Conservation (phyloP, 2,888 invertebrate species). For the Heliconius aoede region DNA sequence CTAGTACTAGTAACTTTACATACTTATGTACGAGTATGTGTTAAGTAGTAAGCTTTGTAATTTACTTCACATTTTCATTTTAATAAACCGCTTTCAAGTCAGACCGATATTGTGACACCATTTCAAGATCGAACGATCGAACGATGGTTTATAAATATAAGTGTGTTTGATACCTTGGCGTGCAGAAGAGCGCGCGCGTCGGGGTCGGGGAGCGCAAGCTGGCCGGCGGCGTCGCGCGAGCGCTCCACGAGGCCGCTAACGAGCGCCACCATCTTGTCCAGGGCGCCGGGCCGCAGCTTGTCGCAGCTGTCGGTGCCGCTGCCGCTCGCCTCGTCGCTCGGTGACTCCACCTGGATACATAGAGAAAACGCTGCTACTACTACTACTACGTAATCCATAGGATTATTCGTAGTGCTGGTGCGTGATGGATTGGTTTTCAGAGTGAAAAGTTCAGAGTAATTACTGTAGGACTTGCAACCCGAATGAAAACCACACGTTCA, state of each 20-base stretch:
- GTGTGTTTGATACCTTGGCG: conserved; percentile 86
- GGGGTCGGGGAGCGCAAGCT: conserved; percentile 88
- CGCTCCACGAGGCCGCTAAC: conserved; percentile 95
- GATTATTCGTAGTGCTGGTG: background rate
- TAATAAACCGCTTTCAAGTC: too few species aligned
- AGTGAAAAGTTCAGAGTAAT: too few species aligned
- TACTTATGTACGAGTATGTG: too few species aligned
- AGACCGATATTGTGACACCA: too few species aligned
- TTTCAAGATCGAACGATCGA: too few species aligned
- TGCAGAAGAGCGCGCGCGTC: conserved; percentile 93
- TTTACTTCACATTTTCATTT: too few species aligned
- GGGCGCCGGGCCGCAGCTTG: conserved; percentile 93
- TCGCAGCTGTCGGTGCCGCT: conserved; percentile 74
- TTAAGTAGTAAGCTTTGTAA: too few species aligned
- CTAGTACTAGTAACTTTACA: too few species aligned
- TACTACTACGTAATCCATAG: too few species aligned
- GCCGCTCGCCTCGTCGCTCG: conserved; percentile 80
- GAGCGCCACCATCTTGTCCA: conserved; percentile 97
- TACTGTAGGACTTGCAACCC: too few species aligned
- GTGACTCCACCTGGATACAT: conserved; percentile 62
- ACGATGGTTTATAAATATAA: background rate
- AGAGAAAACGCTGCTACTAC: too few species aligned
- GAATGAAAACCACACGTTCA: too few species aligned
- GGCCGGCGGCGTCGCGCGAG: conserved; percentile 90
- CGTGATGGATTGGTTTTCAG: background rate